Conservation (phyloP, 30 jellyfish, hydroid and myxozoan genomes). For the Rhopilema esculentum region DNA sequence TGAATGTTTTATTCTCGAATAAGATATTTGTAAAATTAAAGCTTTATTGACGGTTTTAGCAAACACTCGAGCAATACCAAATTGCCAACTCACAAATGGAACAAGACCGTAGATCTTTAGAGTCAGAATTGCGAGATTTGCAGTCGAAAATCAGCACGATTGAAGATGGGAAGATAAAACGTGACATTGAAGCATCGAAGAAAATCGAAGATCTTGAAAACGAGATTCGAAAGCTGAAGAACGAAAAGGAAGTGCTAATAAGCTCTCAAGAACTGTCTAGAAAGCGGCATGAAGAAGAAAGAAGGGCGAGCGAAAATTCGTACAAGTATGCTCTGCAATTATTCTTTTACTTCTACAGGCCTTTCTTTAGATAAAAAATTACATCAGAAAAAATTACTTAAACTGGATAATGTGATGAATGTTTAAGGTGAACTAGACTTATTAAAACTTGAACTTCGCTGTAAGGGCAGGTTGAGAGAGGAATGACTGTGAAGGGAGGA, state of each 20-base stretch:
- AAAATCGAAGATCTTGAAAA: constrained; percentile 74
- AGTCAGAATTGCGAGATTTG: constrained; percentile 67
- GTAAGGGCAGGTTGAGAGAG: no score
- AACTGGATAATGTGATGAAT: no score
- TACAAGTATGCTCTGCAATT: constrained; percentile 66
- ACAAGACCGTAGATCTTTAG: constrained; percentile 42
- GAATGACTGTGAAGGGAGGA: no score
- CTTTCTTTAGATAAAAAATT: no score
- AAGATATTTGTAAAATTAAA: no score
- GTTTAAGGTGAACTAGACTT: no score
- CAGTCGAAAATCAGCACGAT: constrained; percentile 59
- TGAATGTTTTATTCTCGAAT: no score
- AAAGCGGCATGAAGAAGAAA: constrained; percentile 84
- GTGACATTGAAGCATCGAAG: constrained; percentile 38
- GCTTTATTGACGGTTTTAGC: neutral
- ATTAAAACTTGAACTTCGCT: no score
- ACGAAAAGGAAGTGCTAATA: constrained; percentile 67
- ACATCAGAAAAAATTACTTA: no score
- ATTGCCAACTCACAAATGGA: constrained; percentile 53
- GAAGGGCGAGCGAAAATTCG: constrained; percentile 75
- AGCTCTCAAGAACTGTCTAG: constrained; percentile 53
- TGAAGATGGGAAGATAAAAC: constrained; percentile 57
- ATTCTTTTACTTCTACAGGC: no score
- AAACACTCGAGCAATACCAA: constrained; percentile 55
- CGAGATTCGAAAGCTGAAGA: constrained; percentile 69